Evolutionary conservation across 2,888 invertebrate species (phyloP).

Genomic region (Callimorpha dominula): DNA sequence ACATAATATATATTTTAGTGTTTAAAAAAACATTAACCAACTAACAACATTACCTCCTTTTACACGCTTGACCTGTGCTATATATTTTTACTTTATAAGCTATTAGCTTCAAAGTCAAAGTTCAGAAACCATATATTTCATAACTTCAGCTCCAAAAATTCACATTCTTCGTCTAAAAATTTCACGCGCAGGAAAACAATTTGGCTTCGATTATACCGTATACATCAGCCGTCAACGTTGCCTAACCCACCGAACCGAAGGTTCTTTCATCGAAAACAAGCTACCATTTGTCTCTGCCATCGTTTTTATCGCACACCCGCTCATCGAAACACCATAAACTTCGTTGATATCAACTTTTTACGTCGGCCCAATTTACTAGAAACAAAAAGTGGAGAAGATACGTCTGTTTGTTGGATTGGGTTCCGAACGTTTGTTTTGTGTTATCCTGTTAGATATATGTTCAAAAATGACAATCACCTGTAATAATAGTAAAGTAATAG

Average conservation of each 20-base stretch:
- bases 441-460: not conserved
- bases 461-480: not conserved
- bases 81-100: not conserved
- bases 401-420: slow-evolving; percentile 20
- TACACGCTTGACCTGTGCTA: too few species aligned
- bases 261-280: slow-evolving; percentile 45
- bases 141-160: slow-evolving; percentile 15
- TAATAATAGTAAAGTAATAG: not conserved
- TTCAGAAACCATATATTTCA: not conserved
- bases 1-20: too few species aligned
- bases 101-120: not conserved
- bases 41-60: too few species aligned
- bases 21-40: too few species aligned
- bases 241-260: slow-evolving; percentile 31
- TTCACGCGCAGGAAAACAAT: slow-evolving; percentile 31
- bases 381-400: slow-evolving; percentile 49
- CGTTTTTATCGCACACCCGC: slow-evolving; percentile 52
- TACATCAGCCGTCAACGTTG: slow-evolving; percentile 29
- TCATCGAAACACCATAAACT: slow-evolving; percentile 58
- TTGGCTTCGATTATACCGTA: slow-evolving; percentile 23
- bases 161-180: slow-evolving; percentile 33
- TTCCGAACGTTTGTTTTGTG: slow-evolving; percentile 21
- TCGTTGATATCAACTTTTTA: slow-evolving; percentile 55
- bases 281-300: slow-evolving; percentile 51
- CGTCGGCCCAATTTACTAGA: slow-evolving; percentile 53